Base-by-base conservation (phyloP, 2,797 vertebrate species). In the Philypnodon macrostomus region DNA sequence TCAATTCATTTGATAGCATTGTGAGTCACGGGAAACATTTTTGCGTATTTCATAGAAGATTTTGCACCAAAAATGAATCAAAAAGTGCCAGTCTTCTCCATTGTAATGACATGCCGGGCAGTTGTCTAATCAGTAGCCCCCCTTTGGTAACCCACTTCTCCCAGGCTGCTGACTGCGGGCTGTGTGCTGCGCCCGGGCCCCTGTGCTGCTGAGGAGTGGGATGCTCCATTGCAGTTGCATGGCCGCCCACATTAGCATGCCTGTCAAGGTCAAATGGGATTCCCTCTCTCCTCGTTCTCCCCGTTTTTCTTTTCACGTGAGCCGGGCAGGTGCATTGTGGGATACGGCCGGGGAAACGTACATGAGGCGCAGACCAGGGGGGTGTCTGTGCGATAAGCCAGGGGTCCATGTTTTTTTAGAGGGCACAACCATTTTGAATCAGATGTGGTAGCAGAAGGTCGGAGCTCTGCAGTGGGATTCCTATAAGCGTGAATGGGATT, bases 181-280 rank as follows among this genome's bases (percentile, higher is more conserved):
- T 69, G 72, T 68, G 72, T 68, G 69, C 53, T 70, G 61, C 69
- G 68, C 63, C 75, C 70, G 79, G 75, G 74, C 81, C 78, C 78
- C 79, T 55, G 66, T 77, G 77, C 80, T 80, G 80, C 84, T 82
- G 79, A 84, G 85, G 81, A 73, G 78, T 83, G 81, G 77, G 84
- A 86, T 85, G 86, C 86, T 86, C 79, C 83, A 80, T 77, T 85
- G 81, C 83, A 81, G 85, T 86, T 83, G 83, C 81, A 87, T 87
- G 85, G 85, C 83, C 77, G 85, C 87, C 81, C 77, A 79, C 81
- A 87, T 87, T 83, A 87, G 87, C 85, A 84, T 81, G 81, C 77
- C 80, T 85, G 83, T 89, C 87, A 89, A 89, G 87, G 87, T 89
- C 87, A 89, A 87, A 89, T 83, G 84, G 81, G 79, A 85, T 86